phyloP scores from a whole-genome alignment of 2,113 vertebrate genomes.

The Patagioenas fasciata region DNA sequence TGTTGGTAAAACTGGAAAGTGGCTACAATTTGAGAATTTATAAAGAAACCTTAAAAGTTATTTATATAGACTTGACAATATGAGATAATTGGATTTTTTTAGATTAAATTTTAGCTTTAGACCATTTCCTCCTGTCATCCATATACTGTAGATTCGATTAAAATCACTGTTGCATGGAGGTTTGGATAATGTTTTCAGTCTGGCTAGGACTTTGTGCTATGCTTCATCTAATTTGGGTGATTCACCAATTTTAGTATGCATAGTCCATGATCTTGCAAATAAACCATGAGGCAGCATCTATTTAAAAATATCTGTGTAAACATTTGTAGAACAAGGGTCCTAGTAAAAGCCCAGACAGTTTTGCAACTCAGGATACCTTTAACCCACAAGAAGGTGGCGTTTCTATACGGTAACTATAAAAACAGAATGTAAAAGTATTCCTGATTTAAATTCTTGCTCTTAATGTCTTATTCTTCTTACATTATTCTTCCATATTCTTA shows the following conservation, averaged over 20 bases:
- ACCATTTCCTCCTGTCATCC: neutral
- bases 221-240: neutral
- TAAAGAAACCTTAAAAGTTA: neutral
- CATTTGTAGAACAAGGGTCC: neutral
- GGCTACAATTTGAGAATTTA: neutral
- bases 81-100: neutral
- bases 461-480: neutral
- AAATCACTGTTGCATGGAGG: neutral
- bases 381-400: neutral
- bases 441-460: neutral
- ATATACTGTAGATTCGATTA: neutral
- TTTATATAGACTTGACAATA: neutral
- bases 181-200: neutral
- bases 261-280: neutral
- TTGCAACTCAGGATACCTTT: neutral
- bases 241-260: neutral
- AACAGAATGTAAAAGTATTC: neutral
- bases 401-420: neutral
- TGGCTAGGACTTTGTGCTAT: neutral
- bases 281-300: neutral
- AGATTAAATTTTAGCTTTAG: neutral
- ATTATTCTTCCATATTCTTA: neutral
- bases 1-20: neutral
- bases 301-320: neutral
- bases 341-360: neutral